Evolutionary conservation across 2,888 invertebrate genomes (phyloP).

Genomic region (Sphaerophoria taeniata): DNA sequence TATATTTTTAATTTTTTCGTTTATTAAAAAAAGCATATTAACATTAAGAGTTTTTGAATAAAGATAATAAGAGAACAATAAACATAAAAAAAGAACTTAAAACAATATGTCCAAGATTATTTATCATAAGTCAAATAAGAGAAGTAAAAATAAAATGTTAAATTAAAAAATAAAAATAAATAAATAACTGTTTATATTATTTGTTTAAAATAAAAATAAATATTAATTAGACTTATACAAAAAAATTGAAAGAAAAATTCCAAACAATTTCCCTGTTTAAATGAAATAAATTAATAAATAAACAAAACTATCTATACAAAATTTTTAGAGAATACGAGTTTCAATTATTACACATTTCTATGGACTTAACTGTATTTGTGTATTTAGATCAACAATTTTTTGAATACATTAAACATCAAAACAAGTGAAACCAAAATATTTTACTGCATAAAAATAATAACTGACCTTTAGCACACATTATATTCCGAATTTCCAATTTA

Average conservation of each 20-base stretch:
- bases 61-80: constrained; percentile 66
- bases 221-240: constrained; percentile 24
- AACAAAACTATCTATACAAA: constrained; percentile 43
- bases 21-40: constrained; percentile 4
- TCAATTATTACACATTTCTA: constrained; percentile 65
- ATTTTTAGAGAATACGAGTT: constrained; percentile 60
- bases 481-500: constrained; percentile 72
- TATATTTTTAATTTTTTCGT: constrained; percentile 35
- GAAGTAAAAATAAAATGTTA: constrained; percentile 36
- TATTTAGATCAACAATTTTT: constrained; percentile 49
- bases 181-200: constrained; percentile 53
- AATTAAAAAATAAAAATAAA: constrained; percentile 30
- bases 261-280: constrained; percentile 61
- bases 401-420: constrained; percentile 67
- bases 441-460: constrained; percentile 76
- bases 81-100: constrained; percentile 39
- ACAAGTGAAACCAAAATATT: constrained; percentile 64
- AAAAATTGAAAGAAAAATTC: constrained; percentile 25
- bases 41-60: constrained; percentile 49
- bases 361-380: constrained; percentile 60
- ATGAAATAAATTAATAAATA: constrained; percentile 42
- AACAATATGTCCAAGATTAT: constrained; percentile 66
- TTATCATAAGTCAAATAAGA: constrained; percentile 56
- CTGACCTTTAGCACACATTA: constrained; percentile 27
- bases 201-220: constrained; percentile 53